These are phyloP conservation scores for Scomber colias DNA, from an alignment of 2,113 vertebrate species.

Conservation along the genomic window DNA sequence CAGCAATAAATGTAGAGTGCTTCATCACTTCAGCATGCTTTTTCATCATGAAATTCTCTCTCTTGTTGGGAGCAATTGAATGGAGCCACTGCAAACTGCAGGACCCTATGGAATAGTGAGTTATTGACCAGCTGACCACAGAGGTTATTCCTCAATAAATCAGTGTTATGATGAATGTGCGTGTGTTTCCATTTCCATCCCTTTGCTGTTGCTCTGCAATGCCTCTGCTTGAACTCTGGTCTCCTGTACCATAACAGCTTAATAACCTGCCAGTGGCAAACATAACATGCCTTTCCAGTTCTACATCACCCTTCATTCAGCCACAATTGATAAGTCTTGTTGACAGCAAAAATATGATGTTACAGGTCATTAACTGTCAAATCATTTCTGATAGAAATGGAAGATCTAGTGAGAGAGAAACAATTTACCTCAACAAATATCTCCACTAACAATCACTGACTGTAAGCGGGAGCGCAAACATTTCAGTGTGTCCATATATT, in stretches of 20 bases:
- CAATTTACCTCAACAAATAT: background rate
- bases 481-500: conserved; percentile 29
- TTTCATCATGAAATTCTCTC: conserved; percentile 2
- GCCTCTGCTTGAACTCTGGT: conserved; percentile 38
- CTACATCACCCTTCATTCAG: conserved; percentile 1
- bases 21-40: background rate
- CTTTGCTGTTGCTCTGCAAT: conserved; percentile 18
- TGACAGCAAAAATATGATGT: background rate
- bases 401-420: conserved; percentile 3
- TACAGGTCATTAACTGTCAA: background rate
- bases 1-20: background rate
- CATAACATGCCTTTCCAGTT: conserved; percentile 28
- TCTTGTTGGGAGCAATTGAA: conserved; percentile 43
- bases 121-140: conserved; percentile 65
- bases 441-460: conserved; percentile 1
- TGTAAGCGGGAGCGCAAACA: background rate
- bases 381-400: background rate
- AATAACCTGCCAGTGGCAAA: conserved; percentile 57
- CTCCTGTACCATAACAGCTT: conserved; percentile 24
- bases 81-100: conserved; percentile 29
- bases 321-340: background rate
- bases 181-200: conserved; percentile 55
- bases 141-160: conserved; percentile 63
- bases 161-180: conserved; percentile 62
- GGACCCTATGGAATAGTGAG: conserved; percentile 41